Evolutionary conservation across 2,888 invertebrate species (phyloP).

Genomic region (Spodoptera littoralis): DNA sequence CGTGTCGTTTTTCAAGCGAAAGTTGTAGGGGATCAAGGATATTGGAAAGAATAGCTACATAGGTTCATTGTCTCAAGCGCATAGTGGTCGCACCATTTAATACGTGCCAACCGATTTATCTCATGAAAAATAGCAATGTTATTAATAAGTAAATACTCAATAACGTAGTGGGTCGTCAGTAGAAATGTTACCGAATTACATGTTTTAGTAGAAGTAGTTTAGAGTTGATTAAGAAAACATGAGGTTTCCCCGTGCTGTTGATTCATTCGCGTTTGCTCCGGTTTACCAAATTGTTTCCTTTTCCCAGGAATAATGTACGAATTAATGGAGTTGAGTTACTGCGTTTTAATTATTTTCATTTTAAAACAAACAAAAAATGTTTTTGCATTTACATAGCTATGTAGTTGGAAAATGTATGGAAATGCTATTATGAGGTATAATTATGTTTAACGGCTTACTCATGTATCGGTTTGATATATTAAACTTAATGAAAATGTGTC

Average conservation of each 20-base stretch:
- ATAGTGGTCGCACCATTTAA: too few species aligned
- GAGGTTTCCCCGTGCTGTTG: constrained; percentile 24
- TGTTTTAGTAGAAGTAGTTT: constrained; percentile 28
- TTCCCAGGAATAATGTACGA: not conserved
- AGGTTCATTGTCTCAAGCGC: too few species aligned
- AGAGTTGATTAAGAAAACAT: constrained; percentile 46
- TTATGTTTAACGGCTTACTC: too few species aligned
- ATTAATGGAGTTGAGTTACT: constrained; percentile 23
- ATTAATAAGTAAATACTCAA: constrained; percentile 13
- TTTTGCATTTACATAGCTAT: constrained; percentile 1
- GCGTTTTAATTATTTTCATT: constrained; percentile 11
- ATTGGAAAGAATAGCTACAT: too few species aligned
- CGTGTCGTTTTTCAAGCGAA: too few species aligned
- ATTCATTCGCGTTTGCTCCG: constrained; percentile 18
- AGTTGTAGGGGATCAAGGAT: too few species aligned
- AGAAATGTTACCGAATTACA: constrained; percentile 32
- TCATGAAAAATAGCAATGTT: too few species aligned
- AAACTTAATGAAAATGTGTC: too few species aligned
- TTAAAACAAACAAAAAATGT: not conserved
- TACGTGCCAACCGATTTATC: too few species aligned
- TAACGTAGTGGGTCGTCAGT: not conserved
- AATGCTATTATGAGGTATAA: too few species aligned
- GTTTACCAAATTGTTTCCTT: constrained; percentile 30
- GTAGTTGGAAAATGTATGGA: not conserved
- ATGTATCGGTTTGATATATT: too few species aligned